phyloP scores from a whole-genome alignment of 1,140 invertebrate genomes.

The Aphelenchoides avenae region DNA sequence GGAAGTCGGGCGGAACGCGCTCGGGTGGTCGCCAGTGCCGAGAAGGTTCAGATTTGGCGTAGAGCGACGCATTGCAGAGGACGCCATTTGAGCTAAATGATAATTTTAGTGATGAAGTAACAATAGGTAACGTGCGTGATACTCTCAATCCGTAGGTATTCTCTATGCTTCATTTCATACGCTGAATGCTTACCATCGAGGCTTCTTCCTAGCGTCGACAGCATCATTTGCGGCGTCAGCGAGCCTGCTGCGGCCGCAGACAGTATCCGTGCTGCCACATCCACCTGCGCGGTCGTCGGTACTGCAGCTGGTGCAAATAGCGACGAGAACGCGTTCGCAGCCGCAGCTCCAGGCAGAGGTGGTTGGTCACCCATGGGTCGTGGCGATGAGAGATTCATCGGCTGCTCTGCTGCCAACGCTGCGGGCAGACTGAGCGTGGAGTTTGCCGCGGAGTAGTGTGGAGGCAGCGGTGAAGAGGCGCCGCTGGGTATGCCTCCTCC shows the following conservation, averaged over 20 bases:
- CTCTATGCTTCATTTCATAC: not conserved
- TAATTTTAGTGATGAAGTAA: conserved; percentile 15
- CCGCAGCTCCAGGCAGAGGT: not conserved
- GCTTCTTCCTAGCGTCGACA: conserved; percentile 18
- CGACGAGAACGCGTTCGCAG: not conserved
- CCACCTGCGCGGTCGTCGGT: conserved; percentile 15
- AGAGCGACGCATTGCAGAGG: conserved; percentile 24
- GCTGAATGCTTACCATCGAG: conserved; percentile 24
- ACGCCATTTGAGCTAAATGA: conserved; percentile 30
- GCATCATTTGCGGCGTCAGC: conserved; percentile 35
- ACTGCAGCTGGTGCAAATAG: conserved; percentile 4
- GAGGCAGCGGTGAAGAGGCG: not conserved
- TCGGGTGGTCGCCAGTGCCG: conserved; percentile 8
- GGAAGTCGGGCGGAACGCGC: conserved; percentile 18
- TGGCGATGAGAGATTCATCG: conserved; percentile 1
- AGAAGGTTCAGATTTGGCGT: conserved; percentile 23
- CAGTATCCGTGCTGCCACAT: conserved; percentile 14
- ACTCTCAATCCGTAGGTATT: not conserved
- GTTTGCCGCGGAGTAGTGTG: not conserved
- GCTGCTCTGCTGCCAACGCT: not conserved
- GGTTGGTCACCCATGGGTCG: conserved; percentile 5
- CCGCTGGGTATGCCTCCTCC: conserved; percentile 16
- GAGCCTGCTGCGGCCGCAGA: conserved; percentile 19
- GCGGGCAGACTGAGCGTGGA: conserved; percentile 9
- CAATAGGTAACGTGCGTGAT: not conserved